phyloP scores from a whole-genome alignment of 2,888 invertebrate species.

The Callinectes sapidus region DNA sequence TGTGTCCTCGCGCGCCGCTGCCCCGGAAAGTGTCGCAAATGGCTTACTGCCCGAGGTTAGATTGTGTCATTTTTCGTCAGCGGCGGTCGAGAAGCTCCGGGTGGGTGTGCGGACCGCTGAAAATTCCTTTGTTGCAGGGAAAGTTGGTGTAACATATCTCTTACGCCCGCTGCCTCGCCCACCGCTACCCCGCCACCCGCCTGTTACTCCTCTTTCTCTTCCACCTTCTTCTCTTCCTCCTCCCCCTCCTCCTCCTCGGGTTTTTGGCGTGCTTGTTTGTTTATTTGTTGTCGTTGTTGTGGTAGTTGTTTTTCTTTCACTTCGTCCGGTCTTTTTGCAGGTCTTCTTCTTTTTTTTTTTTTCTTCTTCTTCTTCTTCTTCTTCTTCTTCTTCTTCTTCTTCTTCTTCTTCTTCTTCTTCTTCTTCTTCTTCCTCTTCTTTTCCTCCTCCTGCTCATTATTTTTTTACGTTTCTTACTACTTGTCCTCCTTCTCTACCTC shows the following conservation, averaged over 20 bases:
- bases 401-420: not conserved
- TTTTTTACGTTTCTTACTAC: not conserved
- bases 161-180: not conserved
- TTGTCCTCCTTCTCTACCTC: not conserved
- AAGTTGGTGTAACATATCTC: constrained; percentile 4
- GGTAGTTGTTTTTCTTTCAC: not conserved
- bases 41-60: constrained; percentile 8
- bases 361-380: not conserved
- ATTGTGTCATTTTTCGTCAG: constrained; percentile 33
- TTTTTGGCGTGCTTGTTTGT: no score
- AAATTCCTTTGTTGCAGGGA: constrained; percentile 5
- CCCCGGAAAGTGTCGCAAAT: not conserved
- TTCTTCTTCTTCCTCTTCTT: not conserved
- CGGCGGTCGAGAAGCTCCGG: not conserved
- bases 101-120: not conserved
- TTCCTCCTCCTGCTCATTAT: not conserved
- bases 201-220: not conserved
- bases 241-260: not conserved
- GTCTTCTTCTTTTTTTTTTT: not conserved
- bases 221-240: not conserved
- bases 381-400: not conserved
- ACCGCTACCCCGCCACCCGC: not conserved
- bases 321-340: not conserved
- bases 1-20: not conserved
- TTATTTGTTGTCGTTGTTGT: no score